Conservation (phyloP, 2,888 invertebrate species). For the Buathra laborator region DNA sequence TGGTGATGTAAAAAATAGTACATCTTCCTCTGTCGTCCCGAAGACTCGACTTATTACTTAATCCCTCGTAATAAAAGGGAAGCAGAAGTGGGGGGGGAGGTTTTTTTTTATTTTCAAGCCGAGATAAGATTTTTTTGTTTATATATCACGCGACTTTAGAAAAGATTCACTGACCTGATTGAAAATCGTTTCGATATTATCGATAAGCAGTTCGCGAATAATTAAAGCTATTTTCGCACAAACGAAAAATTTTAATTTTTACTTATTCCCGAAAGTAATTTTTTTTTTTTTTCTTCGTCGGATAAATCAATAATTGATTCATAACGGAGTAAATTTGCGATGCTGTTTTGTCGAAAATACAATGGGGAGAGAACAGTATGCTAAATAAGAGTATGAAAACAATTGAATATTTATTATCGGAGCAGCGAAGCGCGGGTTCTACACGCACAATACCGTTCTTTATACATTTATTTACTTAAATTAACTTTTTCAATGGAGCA, state of each 20-base stretch:
- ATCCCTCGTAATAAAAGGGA: too few species aligned
- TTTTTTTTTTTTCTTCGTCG: too few species aligned
- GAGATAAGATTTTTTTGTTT: neutral
- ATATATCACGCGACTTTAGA: neutral
- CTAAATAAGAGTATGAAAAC: neutral
- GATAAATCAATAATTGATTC: neutral
- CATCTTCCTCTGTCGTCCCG: too few species aligned
- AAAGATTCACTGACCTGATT: neutral
- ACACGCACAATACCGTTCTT: neutral
- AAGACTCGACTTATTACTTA: too few species aligned
- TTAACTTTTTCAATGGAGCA: neutral
- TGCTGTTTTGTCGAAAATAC: neutral
- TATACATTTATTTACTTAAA: neutral
- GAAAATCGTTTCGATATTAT: neutral
- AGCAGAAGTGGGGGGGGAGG: too few species aligned
- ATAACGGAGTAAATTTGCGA: neutral
- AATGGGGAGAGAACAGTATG: neutral
- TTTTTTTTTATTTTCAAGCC: too few species aligned
- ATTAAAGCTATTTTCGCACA: too few species aligned
- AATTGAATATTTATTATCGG: constrained; percentile 26
- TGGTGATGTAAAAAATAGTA: too few species aligned
- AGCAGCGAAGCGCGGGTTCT: neutral
- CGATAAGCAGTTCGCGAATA: neutral
- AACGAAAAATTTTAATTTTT: too few species aligned
- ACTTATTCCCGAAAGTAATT: too few species aligned